Evolutionary conservation across 2,888 invertebrate genomes (phyloP).

Genomic region (Balanococcus diminutus): DNA sequence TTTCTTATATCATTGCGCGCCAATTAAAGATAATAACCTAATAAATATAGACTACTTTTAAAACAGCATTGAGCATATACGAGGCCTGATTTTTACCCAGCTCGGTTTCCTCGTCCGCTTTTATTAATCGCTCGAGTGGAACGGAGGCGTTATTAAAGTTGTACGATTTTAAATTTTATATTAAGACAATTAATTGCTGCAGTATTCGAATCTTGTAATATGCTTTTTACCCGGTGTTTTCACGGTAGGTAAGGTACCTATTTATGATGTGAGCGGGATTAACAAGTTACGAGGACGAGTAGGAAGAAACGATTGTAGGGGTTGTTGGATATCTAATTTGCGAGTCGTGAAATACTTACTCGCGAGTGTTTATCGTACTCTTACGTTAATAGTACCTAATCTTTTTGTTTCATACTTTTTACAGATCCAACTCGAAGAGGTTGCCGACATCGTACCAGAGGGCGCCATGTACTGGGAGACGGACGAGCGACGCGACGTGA

Average conservation of each 20-base stretch:
- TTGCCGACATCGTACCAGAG: too few relatives aligned
- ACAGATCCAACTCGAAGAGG: neutral
- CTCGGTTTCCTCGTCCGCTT: neutral
- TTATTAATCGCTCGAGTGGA: neutral
- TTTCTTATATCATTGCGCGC: slow-evolving; percentile 21
- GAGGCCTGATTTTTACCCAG: neutral
- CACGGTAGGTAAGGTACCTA: too few relatives aligned
- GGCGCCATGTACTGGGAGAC: neutral
- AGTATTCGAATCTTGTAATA: neutral
- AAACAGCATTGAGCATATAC: neutral
- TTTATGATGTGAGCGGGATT: neutral
- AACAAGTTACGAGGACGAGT: neutral
- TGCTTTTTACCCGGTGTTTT: neutral
- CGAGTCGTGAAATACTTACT: too few relatives aligned
- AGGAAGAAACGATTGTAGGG: neutral
- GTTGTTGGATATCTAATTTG: neutral
- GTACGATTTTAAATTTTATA: neutral
- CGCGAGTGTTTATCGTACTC: too few relatives aligned
- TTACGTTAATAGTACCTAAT: too few relatives aligned
- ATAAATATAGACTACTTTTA: neutral
- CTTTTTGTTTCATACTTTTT: neutral
- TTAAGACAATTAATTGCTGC: neutral
- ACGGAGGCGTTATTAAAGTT: slow-evolving; percentile 9
- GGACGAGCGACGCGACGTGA: neutral
- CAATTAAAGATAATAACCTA: slow-evolving; percentile 20